Evolutionary conservation across 92 coral and sea anemone species (phyloP).

Genomic region (Meandrina meandrites): DNA sequence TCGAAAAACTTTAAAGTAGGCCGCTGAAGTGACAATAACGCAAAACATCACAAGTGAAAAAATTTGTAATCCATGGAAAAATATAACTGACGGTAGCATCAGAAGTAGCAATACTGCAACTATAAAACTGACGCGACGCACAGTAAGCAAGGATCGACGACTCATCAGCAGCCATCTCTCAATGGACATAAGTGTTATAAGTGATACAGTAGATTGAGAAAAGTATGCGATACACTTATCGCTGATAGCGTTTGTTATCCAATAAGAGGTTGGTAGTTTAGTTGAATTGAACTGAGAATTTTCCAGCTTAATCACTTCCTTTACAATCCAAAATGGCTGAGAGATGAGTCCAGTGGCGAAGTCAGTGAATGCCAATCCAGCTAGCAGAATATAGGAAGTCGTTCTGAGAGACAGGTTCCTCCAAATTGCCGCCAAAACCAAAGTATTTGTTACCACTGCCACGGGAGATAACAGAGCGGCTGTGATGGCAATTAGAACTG

Average conservation of each 20-base stretch:
- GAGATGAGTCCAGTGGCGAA: slow-evolving; percentile 24
- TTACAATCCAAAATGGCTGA: slow-evolving; percentile 12
- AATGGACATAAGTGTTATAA: neutral
- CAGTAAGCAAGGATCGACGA: neutral
- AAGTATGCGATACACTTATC: neutral
- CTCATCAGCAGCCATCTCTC: slow-evolving; percentile 9
- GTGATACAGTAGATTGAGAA: neutral
- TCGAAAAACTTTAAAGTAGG: slow-evolving; percentile 47
- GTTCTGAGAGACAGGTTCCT: slow-evolving; percentile 33
- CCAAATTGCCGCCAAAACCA: slow-evolving; percentile 14
- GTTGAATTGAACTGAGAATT: neutral
- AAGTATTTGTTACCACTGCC: slow-evolving; percentile 19
- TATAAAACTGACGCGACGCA: neutral
- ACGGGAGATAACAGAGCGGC: slow-evolving; percentile 13
- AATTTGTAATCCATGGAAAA: neutral
- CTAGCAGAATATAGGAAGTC: slow-evolving; percentile 36
- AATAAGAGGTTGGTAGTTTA: neutral
- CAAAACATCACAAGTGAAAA: slow-evolving; percentile 32
- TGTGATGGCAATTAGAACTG: neutral
- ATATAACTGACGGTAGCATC: neutral
- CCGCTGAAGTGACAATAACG: slow-evolving; percentile 18
- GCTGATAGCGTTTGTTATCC: neutral
- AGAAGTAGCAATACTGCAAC: neutral
- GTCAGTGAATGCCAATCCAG: slow-evolving; percentile 38
- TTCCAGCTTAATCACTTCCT: neutral